Conservation (phyloP, 2,797 vertebrate species). For the Fistularia tabacaria region DNA sequence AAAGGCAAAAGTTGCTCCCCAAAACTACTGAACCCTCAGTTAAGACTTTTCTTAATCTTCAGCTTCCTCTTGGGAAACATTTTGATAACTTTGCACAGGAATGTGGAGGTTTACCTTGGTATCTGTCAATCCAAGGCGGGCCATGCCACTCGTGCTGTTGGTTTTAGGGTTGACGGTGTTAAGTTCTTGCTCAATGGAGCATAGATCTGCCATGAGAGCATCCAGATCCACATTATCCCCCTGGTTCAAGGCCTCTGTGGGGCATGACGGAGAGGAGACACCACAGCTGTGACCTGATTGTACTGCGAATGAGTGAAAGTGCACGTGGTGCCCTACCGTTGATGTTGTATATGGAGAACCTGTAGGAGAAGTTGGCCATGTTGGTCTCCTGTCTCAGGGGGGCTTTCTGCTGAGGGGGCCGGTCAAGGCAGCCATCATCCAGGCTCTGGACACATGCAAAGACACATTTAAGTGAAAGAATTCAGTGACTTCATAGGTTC, state of each 20-base stretch:
- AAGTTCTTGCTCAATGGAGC: constrained; percentile 96
- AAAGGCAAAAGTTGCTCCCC: too few species aligned
- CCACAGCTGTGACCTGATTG: constrained; percentile 3
- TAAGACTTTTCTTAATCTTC: too few species aligned
- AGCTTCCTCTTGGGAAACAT: too few species aligned
- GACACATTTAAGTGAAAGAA: too few species aligned
- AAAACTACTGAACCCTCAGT: too few species aligned
- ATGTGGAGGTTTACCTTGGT: constrained; percentile 43
- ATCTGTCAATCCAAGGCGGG: constrained; percentile 56
- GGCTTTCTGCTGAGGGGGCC: constrained; percentile 82
- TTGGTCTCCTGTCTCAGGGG: constrained; percentile 94
- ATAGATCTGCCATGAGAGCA: constrained; percentile 95
- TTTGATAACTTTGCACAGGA: too few species aligned
- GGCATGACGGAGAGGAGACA: not conserved
- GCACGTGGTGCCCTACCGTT: constrained; percentile 77
- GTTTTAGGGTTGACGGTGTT: constrained; percentile 78
- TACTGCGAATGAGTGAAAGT: not conserved
- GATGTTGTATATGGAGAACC: constrained; percentile 98
- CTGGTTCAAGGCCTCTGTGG: constrained; percentile 92
- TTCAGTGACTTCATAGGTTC: not conserved
- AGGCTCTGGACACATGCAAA: constrained; percentile 76
- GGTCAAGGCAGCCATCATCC: constrained; percentile 81
- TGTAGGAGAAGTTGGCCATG: constrained; percentile 98
- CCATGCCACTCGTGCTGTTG: constrained; percentile 40
- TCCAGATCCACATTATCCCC: constrained; percentile 94